Evolutionary conservation across 2,888 invertebrate species (phyloP), one percentile per base, ranked within the genome.

Genomic region (Hoplodrina ambigua): DNA sequence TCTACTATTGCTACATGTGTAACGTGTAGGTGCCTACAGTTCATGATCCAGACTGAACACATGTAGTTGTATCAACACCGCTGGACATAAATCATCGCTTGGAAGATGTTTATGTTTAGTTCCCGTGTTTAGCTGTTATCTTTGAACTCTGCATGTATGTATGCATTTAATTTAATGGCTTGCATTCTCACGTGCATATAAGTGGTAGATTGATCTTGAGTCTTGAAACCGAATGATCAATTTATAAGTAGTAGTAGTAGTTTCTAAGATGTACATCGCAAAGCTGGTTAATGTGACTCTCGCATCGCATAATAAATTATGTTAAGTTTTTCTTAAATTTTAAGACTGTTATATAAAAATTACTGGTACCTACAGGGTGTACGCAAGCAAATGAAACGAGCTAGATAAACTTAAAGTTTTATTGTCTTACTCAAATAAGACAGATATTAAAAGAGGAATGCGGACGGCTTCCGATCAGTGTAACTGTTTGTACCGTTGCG

Each of bases 381-480:
- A 72, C 92, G 94, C 93, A 90, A 94, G 93, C 93, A 82, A 85
- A 84, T 78, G 70, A 82, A 87, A 91, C 91, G 87, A 91, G 88
- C 90, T 91, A 85, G 78, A 70, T 88, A 78, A 86, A 90, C 90
- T 92, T 94, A 93, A 93, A 84, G 63, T 79, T 96, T 95, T 96
- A 96, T 95, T 95, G 89, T 89, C 93, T 93, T 92, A 92, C 89
- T 86, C 87, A 92, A 88, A 88, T 87, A 89, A 91, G 91, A 91
- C 90, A 89, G 86, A 87, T 88, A 87, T 90, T 89, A 87, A 87
- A 89, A 87, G 88, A 93, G 93, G 93, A 95, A 94, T 94, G 94
- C 92, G 94, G 94, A 92, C 91, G 89, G 92, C 91, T 92, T 92
- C 92, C 93, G 88, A 88, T 86, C 87, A 85, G 78, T 85, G 83